phyloP scores from a whole-genome alignment of 1,140 invertebrate species.

The Limonius californicus region DNA sequence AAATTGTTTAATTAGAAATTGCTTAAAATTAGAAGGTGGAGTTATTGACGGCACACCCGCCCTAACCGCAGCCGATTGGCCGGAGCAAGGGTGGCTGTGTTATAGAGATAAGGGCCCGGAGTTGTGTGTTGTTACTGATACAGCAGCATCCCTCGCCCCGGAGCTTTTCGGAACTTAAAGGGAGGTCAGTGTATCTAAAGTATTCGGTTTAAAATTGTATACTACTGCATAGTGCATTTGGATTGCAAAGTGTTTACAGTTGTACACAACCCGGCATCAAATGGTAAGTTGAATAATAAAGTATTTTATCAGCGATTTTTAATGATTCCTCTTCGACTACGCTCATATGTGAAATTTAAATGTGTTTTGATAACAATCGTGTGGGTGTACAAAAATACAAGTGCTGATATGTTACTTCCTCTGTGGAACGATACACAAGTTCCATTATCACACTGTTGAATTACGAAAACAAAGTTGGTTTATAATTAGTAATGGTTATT shows the following conservation, averaged over 20 bases:
- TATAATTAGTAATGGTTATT: not conserved
- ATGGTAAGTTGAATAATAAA: not conserved
- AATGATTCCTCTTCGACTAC: no score
- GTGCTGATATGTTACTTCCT: not conserved
- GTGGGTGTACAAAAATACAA: not conserved
- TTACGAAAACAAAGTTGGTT: no score
- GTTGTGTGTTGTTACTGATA: constrained; percentile 20
- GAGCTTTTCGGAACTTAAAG: not conserved
- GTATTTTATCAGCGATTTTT: not conserved
- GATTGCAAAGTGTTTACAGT: not conserved
- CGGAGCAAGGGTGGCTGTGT: constrained; percentile 34
- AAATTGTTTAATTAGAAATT: not conserved
- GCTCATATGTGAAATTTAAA: no score
- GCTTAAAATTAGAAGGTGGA: constrained; percentile 16
- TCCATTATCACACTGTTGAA: not conserved
- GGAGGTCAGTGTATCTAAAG: not conserved
- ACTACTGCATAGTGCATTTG: no score
- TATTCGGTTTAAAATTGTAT: not conserved
- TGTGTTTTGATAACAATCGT: not conserved
- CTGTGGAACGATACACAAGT: not conserved
- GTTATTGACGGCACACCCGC: constrained; percentile 22
- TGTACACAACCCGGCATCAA: not conserved
- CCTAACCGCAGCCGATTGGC: constrained; percentile 28
- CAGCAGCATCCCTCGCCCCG: constrained; percentile 15
- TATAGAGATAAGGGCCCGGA: constrained; percentile 33